Evolutionary conservation across 2,888 invertebrate species (phyloP).

Genomic region (Cylloceria caligata): DNA sequence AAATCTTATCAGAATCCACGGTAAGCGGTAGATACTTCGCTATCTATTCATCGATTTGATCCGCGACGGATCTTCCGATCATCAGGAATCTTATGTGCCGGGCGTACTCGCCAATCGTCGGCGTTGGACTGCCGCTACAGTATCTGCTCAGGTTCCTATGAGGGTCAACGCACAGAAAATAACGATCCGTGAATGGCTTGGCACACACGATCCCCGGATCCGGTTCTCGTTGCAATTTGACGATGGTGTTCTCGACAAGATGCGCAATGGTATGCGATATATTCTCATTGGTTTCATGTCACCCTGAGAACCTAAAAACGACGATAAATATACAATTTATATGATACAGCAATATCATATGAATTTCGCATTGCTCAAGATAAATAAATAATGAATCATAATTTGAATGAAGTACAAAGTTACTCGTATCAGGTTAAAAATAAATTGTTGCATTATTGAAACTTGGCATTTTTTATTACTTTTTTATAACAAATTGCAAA

Average conservation of each 20-base stretch:
- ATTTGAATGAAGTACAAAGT: no score
- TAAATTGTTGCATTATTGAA: neutral
- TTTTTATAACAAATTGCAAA: neutral
- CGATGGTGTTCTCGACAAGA: constrained; percentile 84
- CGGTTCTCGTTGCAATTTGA: constrained; percentile 75
- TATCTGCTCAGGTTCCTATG: constrained; percentile 83
- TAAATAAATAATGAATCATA: no score
- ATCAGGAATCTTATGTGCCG: constrained; percentile 70
- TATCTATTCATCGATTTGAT: constrained; percentile 11
- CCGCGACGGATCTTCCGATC: constrained; percentile 39
- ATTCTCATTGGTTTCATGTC: constrained; percentile 87
- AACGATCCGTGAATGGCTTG: constrained; percentile 73
- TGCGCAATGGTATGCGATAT: constrained; percentile 87
- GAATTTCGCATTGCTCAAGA: no score
- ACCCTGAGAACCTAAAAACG: constrained; percentile 84
- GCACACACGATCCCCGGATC: constrained; percentile 77
- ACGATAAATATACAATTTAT: neutral
- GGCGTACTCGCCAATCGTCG: constrained; percentile 76
- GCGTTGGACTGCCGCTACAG: constrained; percentile 85
- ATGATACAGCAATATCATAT: no score
- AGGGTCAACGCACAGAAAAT: constrained; percentile 81
- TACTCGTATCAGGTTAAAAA: no score
- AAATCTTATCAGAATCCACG: neutral
- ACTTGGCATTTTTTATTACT: neutral
- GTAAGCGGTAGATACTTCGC: constrained; percentile 19